Evolutionary conservation across 92 coral and sea anemone species (phyloP), one percentile per base, ranked within the genome.

Genomic region (Desmophyllum pertusum): DNA sequence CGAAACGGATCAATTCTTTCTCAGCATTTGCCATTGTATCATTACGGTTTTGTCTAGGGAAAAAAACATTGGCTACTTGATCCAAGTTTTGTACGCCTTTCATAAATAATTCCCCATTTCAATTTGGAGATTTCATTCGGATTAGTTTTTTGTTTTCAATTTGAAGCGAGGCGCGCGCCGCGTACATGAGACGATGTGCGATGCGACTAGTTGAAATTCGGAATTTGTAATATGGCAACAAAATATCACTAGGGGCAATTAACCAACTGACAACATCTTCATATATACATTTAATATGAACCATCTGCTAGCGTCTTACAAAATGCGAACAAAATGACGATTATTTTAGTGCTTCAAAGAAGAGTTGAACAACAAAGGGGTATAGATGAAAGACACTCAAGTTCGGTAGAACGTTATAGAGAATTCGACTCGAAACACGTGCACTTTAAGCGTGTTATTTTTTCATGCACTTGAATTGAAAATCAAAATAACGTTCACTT

Each of bases 281-380:
- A 35, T 8, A 45, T 70, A 42, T 38, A 68, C 45, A 35, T 39
- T 68, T 68, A 68, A 68, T 68, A 35, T 35, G 73, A 36, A 39
- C 40, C 84, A 82, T 71, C 86, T 82, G 86, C 59, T 46, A 25
- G 71, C 14, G 51, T 72, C 71, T 82, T 82, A 82, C 69, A 82
- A 82, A 50, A 50, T 39, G 8, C 18, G 57, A 71, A 82, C 78
- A 71, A 82, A 73, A 73, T 71, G 51, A 41, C 53, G 52, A 25
- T 82, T 55, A 53, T 82, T 41, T 82, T 82, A 57, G 78, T 43
- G 55, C 86, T 71, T 82, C 69, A 82, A 70, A 71, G 59, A 82
- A 70, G 59, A 82, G 79, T 17, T 25, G 21, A 36, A 2, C 39
- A 48, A 80, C 76, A 82, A 71, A 71, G 48, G 72, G 55, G 7